A percentile compares a stretch with the other conserved stretches of the same genome.
Conservation (phyloP, 2,888 invertebrate species). For the Melieria crassipennis region DNA sequence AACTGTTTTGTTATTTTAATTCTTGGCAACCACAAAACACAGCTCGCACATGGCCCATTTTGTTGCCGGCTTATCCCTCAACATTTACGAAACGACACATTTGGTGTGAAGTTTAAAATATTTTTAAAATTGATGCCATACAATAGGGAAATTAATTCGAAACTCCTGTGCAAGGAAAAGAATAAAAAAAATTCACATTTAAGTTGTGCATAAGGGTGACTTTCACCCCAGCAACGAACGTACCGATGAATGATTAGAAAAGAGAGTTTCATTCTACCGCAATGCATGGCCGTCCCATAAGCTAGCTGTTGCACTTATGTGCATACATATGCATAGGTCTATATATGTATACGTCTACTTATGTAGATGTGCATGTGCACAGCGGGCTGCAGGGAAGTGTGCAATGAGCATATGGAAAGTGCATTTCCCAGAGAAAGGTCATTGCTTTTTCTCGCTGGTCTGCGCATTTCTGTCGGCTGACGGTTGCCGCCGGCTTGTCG, state of each 20-base stretch:
- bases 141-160: slow-evolving; percentile 1
- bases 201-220: too few relatives aligned
- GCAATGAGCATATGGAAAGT: slow-evolving; percentile 5
- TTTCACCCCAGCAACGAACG: too few relatives aligned
- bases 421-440: slow-evolving; percentile 26
- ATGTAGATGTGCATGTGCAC: neutral
- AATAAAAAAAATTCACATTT: too few relatives aligned
- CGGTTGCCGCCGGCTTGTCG: too few relatives aligned
- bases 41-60: neutral
- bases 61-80: neutral
- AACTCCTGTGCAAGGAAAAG: neutral
- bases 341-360: neutral
- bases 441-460: slow-evolving; percentile 20
- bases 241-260: too few relatives aligned
- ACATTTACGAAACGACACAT: neutral
- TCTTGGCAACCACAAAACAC: neutral
- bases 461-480: neutral
- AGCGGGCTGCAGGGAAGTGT: too few relatives aligned
- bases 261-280: too few relatives aligned
- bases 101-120: slow-evolving; percentile 12
- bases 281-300: neutral
- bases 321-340: neutral
- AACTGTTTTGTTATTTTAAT: slow-evolving; percentile 25
- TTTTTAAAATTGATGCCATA: slow-evolving; percentile 14
- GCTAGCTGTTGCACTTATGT: neutral